These are phyloP conservation scores for Aspiorhynchus laticeps DNA, from an alignment of 2,113 vertebrate species.

Conservation along the genomic window DNA sequence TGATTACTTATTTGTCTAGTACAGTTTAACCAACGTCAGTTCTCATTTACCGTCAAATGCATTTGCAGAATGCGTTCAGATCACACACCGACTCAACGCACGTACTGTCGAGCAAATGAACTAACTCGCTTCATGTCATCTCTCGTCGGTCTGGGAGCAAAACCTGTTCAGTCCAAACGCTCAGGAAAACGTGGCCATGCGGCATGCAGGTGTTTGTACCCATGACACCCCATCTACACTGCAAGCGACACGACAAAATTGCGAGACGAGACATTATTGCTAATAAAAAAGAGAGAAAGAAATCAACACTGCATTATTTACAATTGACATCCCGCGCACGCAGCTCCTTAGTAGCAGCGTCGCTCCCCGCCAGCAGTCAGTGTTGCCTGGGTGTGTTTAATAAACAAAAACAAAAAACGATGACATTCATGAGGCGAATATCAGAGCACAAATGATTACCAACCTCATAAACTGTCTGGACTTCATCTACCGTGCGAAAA, in stretches of 20 bases:
- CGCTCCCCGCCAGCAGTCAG: neutral
- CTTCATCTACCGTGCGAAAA: neutral
- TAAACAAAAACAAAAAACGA: neutral
- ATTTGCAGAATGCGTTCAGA: neutral
- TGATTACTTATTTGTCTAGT: neutral
- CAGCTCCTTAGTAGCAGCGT: neutral
- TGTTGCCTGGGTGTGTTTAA: neutral
- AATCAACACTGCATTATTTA: neutral
- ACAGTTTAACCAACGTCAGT: neutral
- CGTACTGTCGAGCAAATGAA: neutral
- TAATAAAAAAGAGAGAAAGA: neutral
- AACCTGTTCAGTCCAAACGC: neutral
- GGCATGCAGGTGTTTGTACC: neutral
- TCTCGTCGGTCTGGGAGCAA: neutral
- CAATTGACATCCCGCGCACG: neutral
- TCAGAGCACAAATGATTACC: neutral
- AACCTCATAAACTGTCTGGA: neutral
- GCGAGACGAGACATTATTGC: neutral
- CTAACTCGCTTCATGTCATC: neutral
- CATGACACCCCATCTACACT: neutral
- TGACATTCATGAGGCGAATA: neutral
- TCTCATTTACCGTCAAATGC: conserved; percentile 17
- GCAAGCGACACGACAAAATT: neutral
- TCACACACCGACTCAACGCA: neutral
- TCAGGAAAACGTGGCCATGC: neutral